These are phyloP conservation scores for Grantiella picta DNA, from an alignment of 2,113 vertebrate species.

Conservation along the genomic window DNA sequence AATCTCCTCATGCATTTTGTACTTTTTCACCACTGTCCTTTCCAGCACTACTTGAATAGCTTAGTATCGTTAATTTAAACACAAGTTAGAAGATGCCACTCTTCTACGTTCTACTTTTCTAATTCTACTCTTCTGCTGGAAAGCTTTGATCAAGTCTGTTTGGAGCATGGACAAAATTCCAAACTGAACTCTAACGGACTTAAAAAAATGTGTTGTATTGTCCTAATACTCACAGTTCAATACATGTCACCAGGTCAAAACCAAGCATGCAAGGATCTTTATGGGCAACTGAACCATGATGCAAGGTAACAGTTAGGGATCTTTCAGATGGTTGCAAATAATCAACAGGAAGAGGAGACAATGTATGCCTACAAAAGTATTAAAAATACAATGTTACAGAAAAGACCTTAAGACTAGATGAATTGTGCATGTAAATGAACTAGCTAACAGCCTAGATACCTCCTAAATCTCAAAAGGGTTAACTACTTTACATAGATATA, in stretches of 20 bases:
- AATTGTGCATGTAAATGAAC: background rate
- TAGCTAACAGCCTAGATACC: background rate
- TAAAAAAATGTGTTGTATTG: background rate
- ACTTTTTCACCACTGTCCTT: background rate
- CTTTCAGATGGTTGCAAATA: conserved; percentile 81
- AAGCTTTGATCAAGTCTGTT: background rate
- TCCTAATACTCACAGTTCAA: conserved; percentile 87
- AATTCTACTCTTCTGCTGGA: background rate
- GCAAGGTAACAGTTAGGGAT: conserved; percentile 80
- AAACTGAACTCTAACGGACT: background rate
- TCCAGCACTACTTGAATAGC: background rate
- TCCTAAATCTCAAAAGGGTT: background rate
- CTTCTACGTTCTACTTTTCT: background rate
- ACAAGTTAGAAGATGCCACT: background rate
- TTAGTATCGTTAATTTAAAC: background rate
- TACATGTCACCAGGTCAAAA: conserved; percentile 87
- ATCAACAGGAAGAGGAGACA: conserved; percentile 80
- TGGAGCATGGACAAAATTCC: background rate
- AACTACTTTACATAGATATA: background rate
- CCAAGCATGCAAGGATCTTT: conserved; percentile 86
- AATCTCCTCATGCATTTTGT: background rate
- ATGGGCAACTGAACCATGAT: conserved; percentile 87
- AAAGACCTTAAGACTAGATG: background rate
- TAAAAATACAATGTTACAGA: background rate
- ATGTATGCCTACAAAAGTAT: conserved; percentile 68